Percentiles rank a stretch among this genome's conserved stretches.
phyloP scores from a whole-genome alignment of 2,113 vertebrate species.

The Leptobrachium leishanense region DNA sequence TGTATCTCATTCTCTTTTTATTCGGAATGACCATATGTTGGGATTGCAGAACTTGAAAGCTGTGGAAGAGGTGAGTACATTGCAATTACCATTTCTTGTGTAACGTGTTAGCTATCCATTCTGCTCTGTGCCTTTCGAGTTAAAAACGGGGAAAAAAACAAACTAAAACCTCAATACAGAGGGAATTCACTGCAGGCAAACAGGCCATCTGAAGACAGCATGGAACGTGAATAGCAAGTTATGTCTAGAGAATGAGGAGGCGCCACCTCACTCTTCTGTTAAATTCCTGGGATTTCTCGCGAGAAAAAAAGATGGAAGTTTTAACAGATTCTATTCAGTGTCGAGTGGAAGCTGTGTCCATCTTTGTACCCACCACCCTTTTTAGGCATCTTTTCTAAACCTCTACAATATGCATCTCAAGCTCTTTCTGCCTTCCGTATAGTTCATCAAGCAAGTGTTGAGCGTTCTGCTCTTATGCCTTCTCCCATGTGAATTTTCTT shows the following conservation, averaged over 20 bases:
- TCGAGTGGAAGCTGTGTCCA: slow-evolving; percentile 41
- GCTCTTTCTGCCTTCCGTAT: no score
- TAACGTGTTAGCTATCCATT: background rate
- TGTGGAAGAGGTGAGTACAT: background rate
- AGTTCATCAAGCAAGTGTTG: no score
- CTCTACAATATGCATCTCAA: no score
- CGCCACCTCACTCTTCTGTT: slow-evolving; percentile 35
- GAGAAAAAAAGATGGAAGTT: slow-evolving; percentile 30
- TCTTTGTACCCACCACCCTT: background rate
- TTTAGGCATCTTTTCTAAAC: no score
- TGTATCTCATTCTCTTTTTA: background rate
- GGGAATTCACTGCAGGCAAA: background rate
- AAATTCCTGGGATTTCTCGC: slow-evolving; percentile 58
- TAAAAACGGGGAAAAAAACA: background rate
- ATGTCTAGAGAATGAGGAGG: slow-evolving; percentile 34
- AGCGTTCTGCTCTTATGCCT: no score
- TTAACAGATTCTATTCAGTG: slow-evolving; percentile 44
- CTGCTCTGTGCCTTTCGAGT: slow-evolving; percentile 15
- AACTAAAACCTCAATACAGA: no score
- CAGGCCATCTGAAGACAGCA: slow-evolving; percentile 58
- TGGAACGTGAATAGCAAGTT: slow-evolving; percentile 53
- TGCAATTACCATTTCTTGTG: background rate
- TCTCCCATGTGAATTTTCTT: no score
- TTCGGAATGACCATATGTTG: background rate
- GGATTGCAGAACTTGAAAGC: background rate